Percentiles rank a stretch among this genome's conserved stretches.
Conservation (phyloP, 2,113 vertebrate species). For the Charina bottae region DNA sequence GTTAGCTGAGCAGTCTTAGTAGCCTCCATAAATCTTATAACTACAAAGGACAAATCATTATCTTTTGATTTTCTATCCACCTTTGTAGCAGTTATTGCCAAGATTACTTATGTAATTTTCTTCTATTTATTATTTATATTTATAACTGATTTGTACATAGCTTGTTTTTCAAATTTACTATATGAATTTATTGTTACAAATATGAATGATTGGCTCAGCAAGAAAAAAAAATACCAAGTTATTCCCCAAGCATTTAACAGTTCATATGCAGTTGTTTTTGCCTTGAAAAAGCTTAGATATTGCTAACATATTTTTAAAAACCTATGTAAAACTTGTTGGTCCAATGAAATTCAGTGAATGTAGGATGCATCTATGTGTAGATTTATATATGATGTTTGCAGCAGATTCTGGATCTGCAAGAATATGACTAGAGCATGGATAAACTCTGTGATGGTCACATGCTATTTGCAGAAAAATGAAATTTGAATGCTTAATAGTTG, state of each 20-base stretch:
- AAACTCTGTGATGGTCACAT: neutral
- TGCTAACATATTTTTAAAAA: neutral
- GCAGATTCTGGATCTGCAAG: neutral
- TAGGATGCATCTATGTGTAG: neutral
- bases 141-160: neutral
- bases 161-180: neutral
- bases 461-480: neutral
- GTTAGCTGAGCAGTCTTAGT: neutral
- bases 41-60: conserved; percentile 1
- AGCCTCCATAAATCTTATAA: neutral
- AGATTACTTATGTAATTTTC: neutral
- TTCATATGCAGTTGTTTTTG: neutral
- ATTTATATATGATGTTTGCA: neutral
- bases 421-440: neutral
- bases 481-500: neutral
- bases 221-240: neutral
- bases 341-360: neutral
- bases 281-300: conserved; percentile 3
- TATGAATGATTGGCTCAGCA: neutral
- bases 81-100: neutral
- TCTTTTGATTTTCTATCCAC: neutral
- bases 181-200: conserved; percentile 2
- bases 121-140: neutral
- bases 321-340: neutral
- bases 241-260: neutral